Conservation (phyloP, 1,140 invertebrate species). For the Copidosoma floridanum region DNA sequence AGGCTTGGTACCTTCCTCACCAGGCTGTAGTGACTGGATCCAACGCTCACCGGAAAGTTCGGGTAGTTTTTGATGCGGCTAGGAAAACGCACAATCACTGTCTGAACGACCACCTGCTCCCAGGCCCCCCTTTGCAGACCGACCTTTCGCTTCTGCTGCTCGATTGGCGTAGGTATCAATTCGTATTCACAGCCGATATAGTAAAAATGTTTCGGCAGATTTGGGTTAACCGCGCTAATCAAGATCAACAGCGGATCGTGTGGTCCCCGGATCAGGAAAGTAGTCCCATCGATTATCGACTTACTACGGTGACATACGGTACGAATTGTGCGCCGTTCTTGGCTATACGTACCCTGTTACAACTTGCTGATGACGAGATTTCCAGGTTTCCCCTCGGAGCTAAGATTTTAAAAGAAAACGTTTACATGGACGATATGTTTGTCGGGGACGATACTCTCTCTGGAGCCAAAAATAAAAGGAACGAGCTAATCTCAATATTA, state of each 20-base stretch:
- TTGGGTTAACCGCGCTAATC: neutral
- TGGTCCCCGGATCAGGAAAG: neutral
- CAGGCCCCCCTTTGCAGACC: conserved; percentile 18
- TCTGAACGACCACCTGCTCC: conserved; percentile 15
- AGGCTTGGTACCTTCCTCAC: conserved; percentile 15
- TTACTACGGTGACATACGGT: conserved; percentile 4
- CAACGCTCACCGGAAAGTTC: conserved; percentile 19
- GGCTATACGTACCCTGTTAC: neutral
- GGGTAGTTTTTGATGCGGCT: conserved; percentile 32
- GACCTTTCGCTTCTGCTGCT: conserved; percentile 11
- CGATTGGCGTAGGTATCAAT: conserved; percentile 1
- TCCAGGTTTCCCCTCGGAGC: neutral
- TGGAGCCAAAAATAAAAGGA: neutral
- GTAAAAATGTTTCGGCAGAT: conserved; percentile 38
- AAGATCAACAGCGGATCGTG: conserved; percentile 9
- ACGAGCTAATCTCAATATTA: neutral
- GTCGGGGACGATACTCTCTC: neutral
- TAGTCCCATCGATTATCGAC: neutral
- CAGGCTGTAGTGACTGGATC: conserved; percentile 7
- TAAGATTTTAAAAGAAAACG: neutral
- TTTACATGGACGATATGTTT: neutral
- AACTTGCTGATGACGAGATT: neutral
- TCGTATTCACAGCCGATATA: conserved; percentile 18
- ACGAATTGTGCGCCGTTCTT: conserved; percentile 2
- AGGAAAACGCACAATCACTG: neutral